Evolutionary conservation across 37 sponge, comb jelly and placozoan genomes (phyloP).

Genomic region (Mnemiopsis leidyi): DNA sequence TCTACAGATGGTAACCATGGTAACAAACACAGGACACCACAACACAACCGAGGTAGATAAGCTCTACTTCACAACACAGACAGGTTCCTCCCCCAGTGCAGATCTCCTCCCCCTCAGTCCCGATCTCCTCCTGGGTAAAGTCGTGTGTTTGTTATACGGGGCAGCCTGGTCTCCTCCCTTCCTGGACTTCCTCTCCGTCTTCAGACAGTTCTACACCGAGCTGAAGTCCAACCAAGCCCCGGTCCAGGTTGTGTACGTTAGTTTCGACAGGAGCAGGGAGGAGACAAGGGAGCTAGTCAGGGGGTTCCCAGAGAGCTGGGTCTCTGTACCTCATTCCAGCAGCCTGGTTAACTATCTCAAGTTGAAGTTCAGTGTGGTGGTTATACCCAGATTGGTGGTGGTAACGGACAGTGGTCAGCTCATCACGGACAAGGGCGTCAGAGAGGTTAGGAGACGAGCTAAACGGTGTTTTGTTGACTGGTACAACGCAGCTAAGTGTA

Average conservation of each 20-base stretch:
- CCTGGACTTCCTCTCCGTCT: not conserved
- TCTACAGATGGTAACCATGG: no score
- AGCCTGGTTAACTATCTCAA: slow-evolving; percentile 40
- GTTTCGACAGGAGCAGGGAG: slow-evolving; percentile 32
- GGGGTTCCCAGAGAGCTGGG: not conserved
- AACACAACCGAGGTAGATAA: not conserved
- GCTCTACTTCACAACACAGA: slow-evolving; percentile 13
- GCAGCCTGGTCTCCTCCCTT: slow-evolving; percentile 59
- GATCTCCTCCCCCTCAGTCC: not conserved
- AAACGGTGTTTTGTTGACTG: slow-evolving; percentile 40
- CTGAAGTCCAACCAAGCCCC: not conserved
- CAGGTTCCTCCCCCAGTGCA: not conserved
- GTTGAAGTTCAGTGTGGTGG: slow-evolving; percentile 43
- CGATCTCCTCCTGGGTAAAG: slow-evolving; percentile 50
- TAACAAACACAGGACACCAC: no score
- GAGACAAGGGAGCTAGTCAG: not conserved
- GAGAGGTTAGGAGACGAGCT: not conserved
- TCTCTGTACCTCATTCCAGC: not conserved
- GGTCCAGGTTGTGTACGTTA: slow-evolving; percentile 17
- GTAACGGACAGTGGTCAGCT: slow-evolving; percentile 14
- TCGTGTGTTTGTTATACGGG: slow-evolving; percentile 36
- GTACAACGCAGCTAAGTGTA: slow-evolving; percentile 59
- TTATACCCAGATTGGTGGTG: slow-evolving; percentile 29
- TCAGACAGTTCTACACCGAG: slow-evolving; percentile 7
- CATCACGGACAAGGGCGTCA: slow-evolving; percentile 55